Percentiles rank a stretch among this genome's conserved stretches.
Conservation (phyloP, 2,888 invertebrate species). For the Phorcus lineatus region DNA sequence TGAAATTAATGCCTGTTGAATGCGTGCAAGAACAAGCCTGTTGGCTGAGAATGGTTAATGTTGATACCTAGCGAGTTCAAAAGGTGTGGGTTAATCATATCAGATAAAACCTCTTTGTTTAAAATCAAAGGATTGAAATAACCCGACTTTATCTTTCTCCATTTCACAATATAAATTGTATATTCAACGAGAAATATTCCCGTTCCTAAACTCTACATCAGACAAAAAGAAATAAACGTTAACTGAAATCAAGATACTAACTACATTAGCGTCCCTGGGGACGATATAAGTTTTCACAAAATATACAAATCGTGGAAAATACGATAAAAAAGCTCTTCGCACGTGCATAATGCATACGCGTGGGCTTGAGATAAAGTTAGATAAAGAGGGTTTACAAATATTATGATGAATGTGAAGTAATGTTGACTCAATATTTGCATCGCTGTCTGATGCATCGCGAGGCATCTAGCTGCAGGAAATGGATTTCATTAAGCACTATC, state of each 20-base stretch:
- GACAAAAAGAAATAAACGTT: too few relatives aligned
- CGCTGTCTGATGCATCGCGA: background rate
- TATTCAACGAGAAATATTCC: too few relatives aligned
- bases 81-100: background rate
- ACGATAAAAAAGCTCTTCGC: background rate
- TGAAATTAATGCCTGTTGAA: too few relatives aligned
- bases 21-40: background rate
- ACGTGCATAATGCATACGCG: slow-evolving; percentile 7
- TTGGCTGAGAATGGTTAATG: background rate
- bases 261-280: background rate
- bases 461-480: background rate
- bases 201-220: too few relatives aligned
- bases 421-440: background rate
- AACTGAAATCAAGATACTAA: too few relatives aligned
- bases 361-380: background rate
- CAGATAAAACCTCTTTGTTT: background rate
- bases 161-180: too few relatives aligned
- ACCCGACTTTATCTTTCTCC: too few relatives aligned
- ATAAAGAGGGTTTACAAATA: background rate
- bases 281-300: background rate
- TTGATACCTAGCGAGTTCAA: background rate
- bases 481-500: background rate
- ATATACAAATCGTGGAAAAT: background rate
- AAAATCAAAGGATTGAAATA: too few relatives aligned
- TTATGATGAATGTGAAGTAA: slow-evolving; percentile 10